Evolutionary conservation across 2,888 invertebrate species (phyloP), one percentile per base, ranked within the genome.

Genomic region (Tetragonula carbonaria): DNA sequence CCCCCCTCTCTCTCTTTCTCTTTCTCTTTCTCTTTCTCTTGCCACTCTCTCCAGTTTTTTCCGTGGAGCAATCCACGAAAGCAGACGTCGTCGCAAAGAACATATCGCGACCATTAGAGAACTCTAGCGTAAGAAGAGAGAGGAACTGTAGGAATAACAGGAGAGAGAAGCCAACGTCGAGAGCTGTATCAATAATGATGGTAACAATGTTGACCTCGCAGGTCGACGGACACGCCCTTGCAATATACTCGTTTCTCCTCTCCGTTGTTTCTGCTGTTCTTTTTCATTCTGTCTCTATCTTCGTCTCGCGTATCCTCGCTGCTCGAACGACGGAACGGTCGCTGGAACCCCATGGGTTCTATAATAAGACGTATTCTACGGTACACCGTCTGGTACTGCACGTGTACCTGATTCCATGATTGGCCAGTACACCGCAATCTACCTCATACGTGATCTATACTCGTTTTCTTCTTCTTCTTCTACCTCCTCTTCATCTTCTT

Each of bases 141-240:
- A 28, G 28, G 28, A 28, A 53, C 21, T 23, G 74, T 38, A 53
- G 78, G 21, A 21, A 51, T 23, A 23, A 1, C 6, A 62, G 3
- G 67, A 59, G n/a, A 70, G 55, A 53, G 21, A 38, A 5, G 3
- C 57, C 38, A 65, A 66, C 70, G 81, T 83, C 81, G 82, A 80
- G 84, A 85, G 51, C 75, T 85, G 82, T 89, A 90, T 86, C 89
- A 90, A 92, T 91, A 93, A 93, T 88, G 92, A 93, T 91, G 90
- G 93, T 90, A 93, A 92, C 91, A 93, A 92, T 91, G 91, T 92
- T 90, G 93, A 93, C 91, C 92, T 88, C 90, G 86, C 72, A 88
- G 90, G 92, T 93, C 92, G 89, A 85, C 78, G 83, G 91, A 91
- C 91, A 90, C 90, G 90, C 92, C 90, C 91, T 91, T 82, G 91